Percentiles rank a stretch among this genome's conserved stretches.
phyloP scores from a whole-genome alignment of 2,113 vertebrate species.

The Prolemur simus region DNA sequence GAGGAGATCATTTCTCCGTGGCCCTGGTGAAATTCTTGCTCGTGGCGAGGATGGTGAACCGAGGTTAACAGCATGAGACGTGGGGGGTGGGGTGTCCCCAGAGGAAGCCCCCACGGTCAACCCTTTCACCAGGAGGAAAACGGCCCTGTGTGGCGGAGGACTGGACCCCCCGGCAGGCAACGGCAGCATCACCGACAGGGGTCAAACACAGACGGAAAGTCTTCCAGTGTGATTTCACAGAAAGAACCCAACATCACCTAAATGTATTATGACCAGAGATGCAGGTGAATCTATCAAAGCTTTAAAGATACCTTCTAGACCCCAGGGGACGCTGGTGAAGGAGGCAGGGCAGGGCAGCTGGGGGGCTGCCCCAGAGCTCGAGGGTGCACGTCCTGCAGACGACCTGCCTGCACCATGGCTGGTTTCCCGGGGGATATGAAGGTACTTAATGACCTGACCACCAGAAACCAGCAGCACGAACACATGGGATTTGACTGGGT shows the following conservation, averaged over 20 bases:
- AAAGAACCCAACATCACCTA: background rate
- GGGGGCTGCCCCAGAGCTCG: background rate
- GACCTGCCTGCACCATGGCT: too few species aligned
- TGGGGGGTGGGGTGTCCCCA: background rate
- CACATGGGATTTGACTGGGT: background rate
- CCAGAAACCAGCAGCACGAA: background rate
- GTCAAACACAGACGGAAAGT: background rate
- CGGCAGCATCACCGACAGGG: background rate
- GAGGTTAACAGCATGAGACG: background rate
- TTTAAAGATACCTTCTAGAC: background rate
- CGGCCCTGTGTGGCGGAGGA: fast-evolving
- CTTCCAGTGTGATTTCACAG: background rate
- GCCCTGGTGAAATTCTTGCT: background rate
- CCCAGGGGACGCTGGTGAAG: background rate
- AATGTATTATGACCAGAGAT: background rate
- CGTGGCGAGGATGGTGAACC: background rate
- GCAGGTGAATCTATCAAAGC: background rate
- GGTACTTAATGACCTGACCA: background rate
- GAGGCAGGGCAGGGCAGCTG: background rate
- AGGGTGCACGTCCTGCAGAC: background rate
- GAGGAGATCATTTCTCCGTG: background rate
- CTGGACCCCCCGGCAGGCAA: background rate
- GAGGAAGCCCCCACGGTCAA: fast-evolving
- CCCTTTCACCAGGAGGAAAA: background rate
- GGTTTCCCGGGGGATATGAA: background rate